A percentile compares a stretch with the other conserved stretches of the same genome.
phyloP scores from a whole-genome alignment of 2,113 vertebrate species.

The Oreochromis niloticus region DNA sequence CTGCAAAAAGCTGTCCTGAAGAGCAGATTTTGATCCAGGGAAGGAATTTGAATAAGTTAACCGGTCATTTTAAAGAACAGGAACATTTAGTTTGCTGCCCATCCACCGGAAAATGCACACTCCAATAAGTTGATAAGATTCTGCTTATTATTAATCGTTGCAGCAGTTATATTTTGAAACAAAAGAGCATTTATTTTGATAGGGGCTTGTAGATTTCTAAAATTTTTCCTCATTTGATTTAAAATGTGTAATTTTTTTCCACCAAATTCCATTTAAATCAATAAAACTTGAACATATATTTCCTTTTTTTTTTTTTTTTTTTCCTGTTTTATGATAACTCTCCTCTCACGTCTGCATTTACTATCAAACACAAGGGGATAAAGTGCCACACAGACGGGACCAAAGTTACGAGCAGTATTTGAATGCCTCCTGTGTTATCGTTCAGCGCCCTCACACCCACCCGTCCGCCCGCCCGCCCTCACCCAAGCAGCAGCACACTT shows the following conservation, averaged over 20 bases:
- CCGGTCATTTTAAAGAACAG: not conserved
- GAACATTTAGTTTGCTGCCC: not conserved
- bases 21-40: not conserved
- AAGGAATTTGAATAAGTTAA: not conserved
- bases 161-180: not conserved
- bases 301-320: not conserved
- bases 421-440: constrained; percentile 60
- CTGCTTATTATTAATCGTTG: not conserved
- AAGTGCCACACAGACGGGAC: not conserved
- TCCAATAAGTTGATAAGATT: not conserved
- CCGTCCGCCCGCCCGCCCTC: not conserved
- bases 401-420: not conserved
- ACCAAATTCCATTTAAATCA: constrained; percentile 9
- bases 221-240: not conserved
- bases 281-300: constrained; percentile 23
- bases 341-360: not conserved
- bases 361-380: not conserved
- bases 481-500: constrained; percentile 47
- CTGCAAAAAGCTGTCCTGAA: not conserved
- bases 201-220: not conserved
- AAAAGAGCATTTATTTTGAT: not conserved
- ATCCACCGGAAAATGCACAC: not conserved
- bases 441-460: constrained; percentile 27
- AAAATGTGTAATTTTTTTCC: constrained; percentile 1
- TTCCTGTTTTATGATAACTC: not conserved